phyloP scores from a whole-genome alignment of 1,140 invertebrate species.

The Drosophila busckii region DNA sequence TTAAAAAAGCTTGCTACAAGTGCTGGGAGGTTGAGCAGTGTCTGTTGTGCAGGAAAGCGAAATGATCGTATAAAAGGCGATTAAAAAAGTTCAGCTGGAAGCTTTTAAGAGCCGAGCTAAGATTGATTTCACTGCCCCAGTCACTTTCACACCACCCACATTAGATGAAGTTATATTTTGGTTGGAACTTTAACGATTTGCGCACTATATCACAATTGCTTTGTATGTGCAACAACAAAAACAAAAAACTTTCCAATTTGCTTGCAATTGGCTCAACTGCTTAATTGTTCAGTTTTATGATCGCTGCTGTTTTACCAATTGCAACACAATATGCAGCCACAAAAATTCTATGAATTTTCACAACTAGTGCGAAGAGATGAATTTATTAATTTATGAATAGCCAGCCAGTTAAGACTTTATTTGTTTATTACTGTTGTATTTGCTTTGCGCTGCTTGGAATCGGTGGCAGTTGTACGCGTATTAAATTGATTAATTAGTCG shows the following conservation, averaged over 20 bases:
- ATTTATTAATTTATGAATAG: conserved; percentile 36
- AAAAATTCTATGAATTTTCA: conserved; percentile 31
- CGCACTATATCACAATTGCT: conserved; percentile 22
- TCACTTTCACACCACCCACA: conserved; percentile 29
- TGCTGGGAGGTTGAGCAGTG: conserved; percentile 20
- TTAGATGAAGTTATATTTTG: too few species aligned
- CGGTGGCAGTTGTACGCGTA: conserved; percentile 40
- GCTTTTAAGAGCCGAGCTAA: conserved; percentile 9
- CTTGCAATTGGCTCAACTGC: conserved; percentile 54
- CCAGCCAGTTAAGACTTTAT: conserved; percentile 40
- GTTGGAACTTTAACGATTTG: conserved; percentile 13
- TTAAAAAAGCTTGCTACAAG: too few species aligned
- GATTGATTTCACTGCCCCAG: neutral
- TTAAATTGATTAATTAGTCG: conserved; percentile 57
- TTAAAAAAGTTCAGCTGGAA: conserved; percentile 3
- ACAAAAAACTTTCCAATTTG: conserved; percentile 50
- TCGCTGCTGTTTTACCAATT: conserved; percentile 40
- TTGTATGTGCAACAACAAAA: conserved; percentile 25
- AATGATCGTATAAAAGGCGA: conserved; percentile 7
- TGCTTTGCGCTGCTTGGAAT: conserved; percentile 11
- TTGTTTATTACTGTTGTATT: conserved; percentile 12
- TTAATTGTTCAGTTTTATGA: conserved; percentile 52
- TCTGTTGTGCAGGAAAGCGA: conserved; percentile 3
- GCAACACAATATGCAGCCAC: conserved; percentile 28
- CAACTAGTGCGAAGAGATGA: conserved; percentile 38